Conservation (phyloP, 2,888 invertebrate species). For the Chrysomela aeneicollis region DNA sequence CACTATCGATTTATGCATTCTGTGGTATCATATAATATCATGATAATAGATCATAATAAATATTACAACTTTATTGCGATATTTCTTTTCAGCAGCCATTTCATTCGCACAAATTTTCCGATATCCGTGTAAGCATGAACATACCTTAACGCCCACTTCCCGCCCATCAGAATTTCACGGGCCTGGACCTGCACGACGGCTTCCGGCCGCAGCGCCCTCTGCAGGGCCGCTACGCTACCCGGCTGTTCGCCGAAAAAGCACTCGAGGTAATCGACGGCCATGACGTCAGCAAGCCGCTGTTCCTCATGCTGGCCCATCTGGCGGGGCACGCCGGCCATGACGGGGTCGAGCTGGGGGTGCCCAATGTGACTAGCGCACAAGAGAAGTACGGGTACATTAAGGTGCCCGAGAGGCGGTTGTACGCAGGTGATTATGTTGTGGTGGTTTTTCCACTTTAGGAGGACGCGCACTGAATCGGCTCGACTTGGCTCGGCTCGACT, state of each 20-base stretch:
- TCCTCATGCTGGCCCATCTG: conserved; percentile 78
- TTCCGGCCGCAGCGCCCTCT: conserved; percentile 62
- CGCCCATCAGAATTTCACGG: conserved; percentile 57
- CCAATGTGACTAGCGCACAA: conserved; percentile 66
- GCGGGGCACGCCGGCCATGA: conserved; percentile 64
- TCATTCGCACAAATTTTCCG: no score
- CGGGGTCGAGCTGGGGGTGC: conserved; percentile 74
- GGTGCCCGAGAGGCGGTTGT: conserved; percentile 70
- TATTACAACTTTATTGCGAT: no score
- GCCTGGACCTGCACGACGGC: conserved; percentile 62
- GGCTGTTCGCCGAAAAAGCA: conserved; percentile 73
- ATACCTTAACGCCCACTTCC: conserved; percentile 1
- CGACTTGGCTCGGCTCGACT: no score
- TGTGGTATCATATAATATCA: no score
- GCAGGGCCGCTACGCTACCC: conserved; percentile 71
- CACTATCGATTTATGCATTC: no score
- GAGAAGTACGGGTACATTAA: conserved; percentile 72
- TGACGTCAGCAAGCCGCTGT: conserved; percentile 70
- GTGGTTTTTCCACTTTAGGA: neutral
- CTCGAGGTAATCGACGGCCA: conserved; percentile 69
- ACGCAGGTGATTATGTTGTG: conserved; percentile 70
- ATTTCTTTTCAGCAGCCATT: no score
- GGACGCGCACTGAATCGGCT: no score
- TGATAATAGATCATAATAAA: no score
- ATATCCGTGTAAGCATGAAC: no score